These are phyloP conservation scores for Acanthiza pusilla DNA, from an alignment of 2,797 vertebrate genomes.

Conservation along the genomic window DNA sequence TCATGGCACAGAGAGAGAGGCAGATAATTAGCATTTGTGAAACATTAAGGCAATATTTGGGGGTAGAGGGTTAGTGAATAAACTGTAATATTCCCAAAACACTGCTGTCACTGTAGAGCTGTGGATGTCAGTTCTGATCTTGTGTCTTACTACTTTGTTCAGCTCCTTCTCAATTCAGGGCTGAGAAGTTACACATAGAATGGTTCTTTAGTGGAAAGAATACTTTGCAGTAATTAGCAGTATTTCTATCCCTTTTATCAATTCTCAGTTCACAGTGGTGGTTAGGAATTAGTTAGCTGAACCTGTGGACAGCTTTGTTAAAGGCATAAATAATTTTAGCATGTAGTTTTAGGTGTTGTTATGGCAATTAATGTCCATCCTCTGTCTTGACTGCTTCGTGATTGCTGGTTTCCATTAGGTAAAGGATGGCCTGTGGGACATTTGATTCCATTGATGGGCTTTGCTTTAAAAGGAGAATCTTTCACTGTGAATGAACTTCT, in stretches of 20 bases:
- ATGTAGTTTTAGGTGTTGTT: background rate
- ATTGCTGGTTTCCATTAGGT: background rate
- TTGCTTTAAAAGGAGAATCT: background rate
- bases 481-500: background rate
- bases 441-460: background rate
- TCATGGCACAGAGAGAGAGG: background rate
- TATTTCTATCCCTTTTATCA: background rate
- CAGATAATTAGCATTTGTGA: conserved; percentile 33
- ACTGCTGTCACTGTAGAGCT: background rate
- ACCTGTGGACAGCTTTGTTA: background rate
- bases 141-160: background rate
- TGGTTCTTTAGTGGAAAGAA: background rate
- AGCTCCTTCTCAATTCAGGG: background rate
- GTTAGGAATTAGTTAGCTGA: background rate
- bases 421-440: background rate
- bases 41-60: conserved; percentile 23
- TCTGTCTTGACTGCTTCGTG: background rate
- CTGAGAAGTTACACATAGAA: background rate
- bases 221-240: background rate
- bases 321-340: background rate
- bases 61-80: background rate
- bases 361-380: background rate
- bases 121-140: background rate
- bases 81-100: background rate
- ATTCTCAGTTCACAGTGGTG: background rate